Evolutionary conservation across 2,888 invertebrate species (phyloP).

Genomic region (Tetranychus piercei): DNA sequence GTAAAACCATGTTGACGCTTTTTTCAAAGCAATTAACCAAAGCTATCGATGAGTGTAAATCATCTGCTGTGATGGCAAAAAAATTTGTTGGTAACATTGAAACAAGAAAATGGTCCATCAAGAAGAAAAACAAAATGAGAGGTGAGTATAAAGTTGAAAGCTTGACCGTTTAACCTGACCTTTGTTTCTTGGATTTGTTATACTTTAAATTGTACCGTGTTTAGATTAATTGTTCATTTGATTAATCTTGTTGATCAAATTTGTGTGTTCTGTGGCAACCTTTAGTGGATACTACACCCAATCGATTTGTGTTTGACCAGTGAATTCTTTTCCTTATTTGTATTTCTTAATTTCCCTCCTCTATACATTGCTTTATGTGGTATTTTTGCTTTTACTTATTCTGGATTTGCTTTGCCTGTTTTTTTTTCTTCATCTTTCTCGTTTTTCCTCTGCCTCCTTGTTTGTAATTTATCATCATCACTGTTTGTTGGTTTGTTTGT

Average conservation of each 20-base stretch:
- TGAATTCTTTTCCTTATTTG: no score
- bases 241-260: no score
- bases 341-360: no score
- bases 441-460: neutral
- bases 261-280: no score
- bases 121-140: neutral
- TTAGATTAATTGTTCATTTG: no score
- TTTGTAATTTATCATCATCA: neutral
- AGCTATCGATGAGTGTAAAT: slow-evolving; percentile 7
- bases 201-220: no score
- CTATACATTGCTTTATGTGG: neutral
- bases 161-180: no score
- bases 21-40: neutral
- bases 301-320: no score
- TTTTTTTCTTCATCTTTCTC: neutral
- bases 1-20: no score
- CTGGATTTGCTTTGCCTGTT: neutral
- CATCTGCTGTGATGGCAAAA: neutral
- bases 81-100: slow-evolving; percentile 5
- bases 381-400: neutral
- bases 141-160: neutral
- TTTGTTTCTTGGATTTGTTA: no score
- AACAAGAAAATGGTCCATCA: slow-evolving; percentile 1
- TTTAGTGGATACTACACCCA: no score
- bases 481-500: neutral